These are phyloP conservation scores for Poecile montanus DNA, from an alignment of 2,797 vertebrate genomes.

Conservation along the genomic window DNA sequence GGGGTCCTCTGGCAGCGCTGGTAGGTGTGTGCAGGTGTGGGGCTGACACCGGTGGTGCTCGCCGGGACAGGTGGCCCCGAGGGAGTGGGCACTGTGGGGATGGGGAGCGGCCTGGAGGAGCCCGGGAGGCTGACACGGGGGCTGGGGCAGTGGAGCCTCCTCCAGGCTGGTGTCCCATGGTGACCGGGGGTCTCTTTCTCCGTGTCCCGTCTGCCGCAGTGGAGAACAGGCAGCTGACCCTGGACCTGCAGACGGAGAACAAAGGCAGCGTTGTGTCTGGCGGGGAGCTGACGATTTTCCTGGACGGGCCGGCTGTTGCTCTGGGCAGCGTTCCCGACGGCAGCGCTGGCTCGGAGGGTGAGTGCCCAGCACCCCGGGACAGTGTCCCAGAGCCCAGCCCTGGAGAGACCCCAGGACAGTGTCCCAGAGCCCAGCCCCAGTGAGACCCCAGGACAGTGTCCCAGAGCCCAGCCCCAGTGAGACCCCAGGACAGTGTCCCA, in stretches of 20 bases:
- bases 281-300: constrained; percentile 93
- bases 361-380: constrained; percentile 67
- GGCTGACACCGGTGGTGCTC: accelerated
- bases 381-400: too few relatives aligned
- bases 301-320: constrained; percentile 93
- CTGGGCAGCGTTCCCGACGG: constrained; percentile 89
- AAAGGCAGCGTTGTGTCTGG: constrained; percentile 92
- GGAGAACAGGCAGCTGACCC: constrained; percentile 93
- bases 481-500: too few relatives aligned
- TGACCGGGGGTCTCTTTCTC: constrained; percentile 24
- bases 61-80: background rate
- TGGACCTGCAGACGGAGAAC: constrained; percentile 95
- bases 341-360: constrained; percentile 86
- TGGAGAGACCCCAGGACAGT: too few relatives aligned
- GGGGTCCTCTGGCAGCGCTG: background rate
- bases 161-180: accelerated
- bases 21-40: too few relatives aligned
- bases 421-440: too few relatives aligned
- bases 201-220: constrained; percentile 74
- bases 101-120: accelerated
- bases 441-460: too few relatives aligned
- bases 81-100: accelerated
- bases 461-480: too few relatives aligned
- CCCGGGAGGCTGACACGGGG: background rate
- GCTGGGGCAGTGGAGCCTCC: background rate